Base-by-base conservation (phyloP, 2,113 vertebrate species). In the Clupea harengus region DNA sequence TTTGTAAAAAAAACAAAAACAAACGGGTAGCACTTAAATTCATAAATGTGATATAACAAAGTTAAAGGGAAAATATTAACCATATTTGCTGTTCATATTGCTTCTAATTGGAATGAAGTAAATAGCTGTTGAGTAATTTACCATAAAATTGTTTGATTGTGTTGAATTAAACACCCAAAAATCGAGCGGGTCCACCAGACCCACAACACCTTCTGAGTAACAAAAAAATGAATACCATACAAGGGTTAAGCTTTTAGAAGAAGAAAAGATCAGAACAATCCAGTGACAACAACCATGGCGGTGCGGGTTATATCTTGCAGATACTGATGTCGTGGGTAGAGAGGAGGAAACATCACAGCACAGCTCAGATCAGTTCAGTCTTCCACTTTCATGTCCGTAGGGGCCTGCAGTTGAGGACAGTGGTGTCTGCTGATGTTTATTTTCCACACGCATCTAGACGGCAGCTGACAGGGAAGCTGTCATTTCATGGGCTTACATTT, bases 401-500 rank as follows among this genome's bases (percentile, higher is more conserved):
- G 39, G 18, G n/a, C 39, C 39, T 67, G 54, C 22, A 45, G 18
- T 1, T 20, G 82, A 60, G 82, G 20, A 83, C 49, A 4, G 25
- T 18, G 52, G 28, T 82, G 46, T 17, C 25, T 22, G n/a, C 4
- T 50, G 64, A 1, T 46, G 32, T 45, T 60, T 60, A 39, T 52
- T 80, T 57, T 54, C 45, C 25, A 57, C 49, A 45, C 52, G 84
- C 28, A 54, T 52, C 0, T 8, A 47, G 49, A 39, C 57, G 44
- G 20, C 22, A 52, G 44, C 22, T 46, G 57, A 84, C 72, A 78
- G 15, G 72, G 25, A 52, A 52, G 8, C 82, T 32, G 50, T 81
- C 39, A 45, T 81, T 81, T 75, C 81, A 72, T 57, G 28, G 28
- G 20, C 44, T 80, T 54, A 46, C 44, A 64, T 82, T 57, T 67